Conservation (phyloP, 2,888 invertebrate species). For the Sphaeridia pumilis region DNA sequence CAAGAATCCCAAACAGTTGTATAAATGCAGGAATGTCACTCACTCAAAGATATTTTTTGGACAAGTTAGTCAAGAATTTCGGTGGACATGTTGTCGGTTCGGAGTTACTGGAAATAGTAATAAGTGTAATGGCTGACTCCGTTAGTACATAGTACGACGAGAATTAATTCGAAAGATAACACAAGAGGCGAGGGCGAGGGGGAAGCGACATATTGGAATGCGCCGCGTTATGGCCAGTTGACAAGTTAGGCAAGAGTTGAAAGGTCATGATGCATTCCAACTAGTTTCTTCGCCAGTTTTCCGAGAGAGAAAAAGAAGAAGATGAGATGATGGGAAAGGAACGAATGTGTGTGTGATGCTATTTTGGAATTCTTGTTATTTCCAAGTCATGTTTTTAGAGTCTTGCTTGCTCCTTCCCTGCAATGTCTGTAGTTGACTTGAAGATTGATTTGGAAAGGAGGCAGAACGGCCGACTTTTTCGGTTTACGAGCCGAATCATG, state of each 20-base stretch:
- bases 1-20: not conserved
- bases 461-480: no score
- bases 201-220: not conserved
- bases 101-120: not conserved
- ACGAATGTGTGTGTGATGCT: not conserved
- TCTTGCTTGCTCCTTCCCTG: no score
- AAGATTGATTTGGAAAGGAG: constrained; percentile 23
- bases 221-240: constrained; percentile 22
- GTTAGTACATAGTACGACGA: not conserved
- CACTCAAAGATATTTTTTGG: not conserved
- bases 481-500: no score
- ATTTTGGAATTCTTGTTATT: not conserved
- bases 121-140: no score
- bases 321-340: constrained; percentile 5
- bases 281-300: constrained; percentile 5
- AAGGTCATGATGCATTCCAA: constrained; percentile 17
- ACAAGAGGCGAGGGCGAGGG: not conserved
- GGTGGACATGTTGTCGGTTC: not conserved
- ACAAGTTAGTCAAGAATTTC: not conserved
- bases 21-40: not conserved
- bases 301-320: constrained; percentile 7
- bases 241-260: constrained; percentile 26
- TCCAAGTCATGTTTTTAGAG: not conserved
- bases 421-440: constrained; percentile 14
- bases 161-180: constrained; percentile 3